Evolutionary conservation across 2,797 vertebrate genomes (phyloP).

Genomic region (Kryptolebias ocellatus): DNA sequence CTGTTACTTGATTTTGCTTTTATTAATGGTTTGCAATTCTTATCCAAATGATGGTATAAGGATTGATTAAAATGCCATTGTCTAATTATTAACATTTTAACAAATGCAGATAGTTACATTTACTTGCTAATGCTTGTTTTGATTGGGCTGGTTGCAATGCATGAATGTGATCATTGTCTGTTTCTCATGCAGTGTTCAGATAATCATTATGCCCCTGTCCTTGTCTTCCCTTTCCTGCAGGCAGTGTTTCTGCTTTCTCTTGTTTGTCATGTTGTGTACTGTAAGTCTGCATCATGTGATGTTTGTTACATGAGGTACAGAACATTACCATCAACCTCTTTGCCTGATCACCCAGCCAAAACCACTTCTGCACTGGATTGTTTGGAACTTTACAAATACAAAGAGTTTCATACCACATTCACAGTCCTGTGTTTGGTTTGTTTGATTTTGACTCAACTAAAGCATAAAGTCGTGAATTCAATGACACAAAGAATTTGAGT

Average conservation of each 20-base stretch:
- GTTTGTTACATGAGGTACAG: slow-evolving; percentile 2
- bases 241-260: slow-evolving; percentile 28
- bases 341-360: slow-evolving; percentile 10
- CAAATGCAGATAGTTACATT: slow-evolving; percentile 55
- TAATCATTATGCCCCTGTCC: slow-evolving; percentile 35
- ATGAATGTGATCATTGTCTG: slow-evolving; percentile 78
- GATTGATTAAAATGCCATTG: slow-evolving; percentile 5
- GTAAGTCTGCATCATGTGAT: slow-evolving; percentile 29
- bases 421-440: background rate
- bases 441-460: too few species aligned
- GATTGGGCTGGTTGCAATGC: slow-evolving; percentile 53
- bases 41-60: slow-evolving; percentile 9
- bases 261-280: slow-evolving; percentile 12
- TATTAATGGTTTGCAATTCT: background rate
- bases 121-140: slow-evolving; percentile 74
- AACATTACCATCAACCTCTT: slow-evolving; percentile 10
- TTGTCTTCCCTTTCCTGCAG: slow-evolving; percentile 21
- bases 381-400: slow-evolving; percentile 2
- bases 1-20: background rate
- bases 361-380: slow-evolving; percentile 9
- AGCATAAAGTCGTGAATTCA: too few species aligned
- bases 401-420: background rate
- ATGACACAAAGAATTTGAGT: too few species aligned
- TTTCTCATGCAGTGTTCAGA: slow-evolving; percentile 49
- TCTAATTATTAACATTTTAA: slow-evolving; percentile 1